These are phyloP conservation scores for Volucella bombylans DNA, from an alignment of 2,888 invertebrate species.

Conservation along the genomic window DNA sequence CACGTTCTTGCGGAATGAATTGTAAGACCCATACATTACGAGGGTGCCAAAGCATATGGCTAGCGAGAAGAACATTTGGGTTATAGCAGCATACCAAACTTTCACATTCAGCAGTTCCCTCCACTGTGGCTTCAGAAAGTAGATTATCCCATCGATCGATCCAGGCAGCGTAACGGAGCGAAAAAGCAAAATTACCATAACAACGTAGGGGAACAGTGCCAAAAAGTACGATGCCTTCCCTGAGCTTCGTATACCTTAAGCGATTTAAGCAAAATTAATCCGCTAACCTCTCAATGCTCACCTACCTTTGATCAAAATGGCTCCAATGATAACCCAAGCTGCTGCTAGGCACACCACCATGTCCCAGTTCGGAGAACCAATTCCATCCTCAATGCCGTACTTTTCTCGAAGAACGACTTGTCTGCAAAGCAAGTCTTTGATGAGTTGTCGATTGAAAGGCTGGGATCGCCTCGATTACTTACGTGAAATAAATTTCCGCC, in stretches of 20 bases:
- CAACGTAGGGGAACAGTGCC: slow-evolving; percentile 87
- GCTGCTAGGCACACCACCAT: slow-evolving; percentile 83
- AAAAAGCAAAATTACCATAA: slow-evolving; percentile 85
- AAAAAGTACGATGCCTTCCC: slow-evolving; percentile 88
- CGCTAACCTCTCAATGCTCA: neutral
- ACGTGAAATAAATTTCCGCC: slow-evolving; percentile 82
- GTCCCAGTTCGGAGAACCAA: slow-evolving; percentile 84
- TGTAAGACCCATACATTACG: slow-evolving; percentile 86
- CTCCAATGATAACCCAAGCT: slow-evolving; percentile 84
- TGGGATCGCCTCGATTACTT: slow-evolving; percentile 64
- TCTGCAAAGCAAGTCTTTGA: slow-evolving; percentile 77
- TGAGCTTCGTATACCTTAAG: slow-evolving; percentile 65
- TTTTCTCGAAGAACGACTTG: slow-evolving; percentile 83
- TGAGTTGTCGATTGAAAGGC: neutral
- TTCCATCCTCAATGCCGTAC: slow-evolving; percentile 82
- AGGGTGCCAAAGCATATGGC: slow-evolving; percentile 86
- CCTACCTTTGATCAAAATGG: slow-evolving; percentile 83
- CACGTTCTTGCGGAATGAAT: slow-evolving; percentile 85
- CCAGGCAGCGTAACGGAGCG: slow-evolving; percentile 85
- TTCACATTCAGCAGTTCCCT: slow-evolving; percentile 81
- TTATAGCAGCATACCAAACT: slow-evolving; percentile 86
- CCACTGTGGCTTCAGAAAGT: slow-evolving; percentile 87
- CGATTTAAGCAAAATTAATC: neutral
- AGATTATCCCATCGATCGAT: slow-evolving; percentile 85
- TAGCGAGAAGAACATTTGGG: slow-evolving; percentile 86